Conservation (phyloP, 92 coral and sea anemone genomes). For the Scolanthus callimorphus region DNA sequence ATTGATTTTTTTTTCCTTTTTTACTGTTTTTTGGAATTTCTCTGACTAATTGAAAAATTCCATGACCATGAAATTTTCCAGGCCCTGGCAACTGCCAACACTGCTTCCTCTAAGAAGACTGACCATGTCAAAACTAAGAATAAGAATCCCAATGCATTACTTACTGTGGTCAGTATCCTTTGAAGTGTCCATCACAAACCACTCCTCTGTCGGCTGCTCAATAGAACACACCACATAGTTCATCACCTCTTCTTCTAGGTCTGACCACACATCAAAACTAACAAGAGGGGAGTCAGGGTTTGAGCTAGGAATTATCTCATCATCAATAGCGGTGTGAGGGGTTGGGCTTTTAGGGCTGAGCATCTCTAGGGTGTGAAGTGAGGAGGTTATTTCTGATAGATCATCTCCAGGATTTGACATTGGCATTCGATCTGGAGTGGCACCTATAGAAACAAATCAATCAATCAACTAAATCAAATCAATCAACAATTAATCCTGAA, state of each 20-base stretch:
- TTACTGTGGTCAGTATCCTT: conserved; percentile 1
- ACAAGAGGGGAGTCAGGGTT: conserved; percentile 88
- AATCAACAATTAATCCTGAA: no score
- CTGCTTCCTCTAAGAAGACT: conserved; percentile 17
- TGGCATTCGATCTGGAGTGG: conserved; percentile 37
- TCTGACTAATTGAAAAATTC: no score
- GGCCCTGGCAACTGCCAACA: not conserved
- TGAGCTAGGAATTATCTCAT: conserved; percentile 82
- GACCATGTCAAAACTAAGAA: not conserved
- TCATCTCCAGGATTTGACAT: conserved; percentile 51
- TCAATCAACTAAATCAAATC: no score
- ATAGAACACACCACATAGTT: conserved; percentile 61
- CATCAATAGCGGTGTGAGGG: no score
- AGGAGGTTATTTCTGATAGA: conserved; percentile 36
- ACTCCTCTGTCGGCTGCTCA: conserved; percentile 13
- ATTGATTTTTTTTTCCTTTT: no score
- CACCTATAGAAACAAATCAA: no score
- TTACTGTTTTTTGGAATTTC: no score
- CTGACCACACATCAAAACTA: conserved; percentile 75
- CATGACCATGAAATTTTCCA: no score
- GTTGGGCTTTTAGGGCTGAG: conserved; percentile 39
- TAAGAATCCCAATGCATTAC: not conserved
- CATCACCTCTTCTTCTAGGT: conserved; percentile 76
- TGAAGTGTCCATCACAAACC: conserved; percentile 4
- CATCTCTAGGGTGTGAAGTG: conserved; percentile 32